These are phyloP conservation scores for Aix galericulata DNA, from an alignment of 2,113 vertebrate species.

Conservation along the genomic window DNA sequence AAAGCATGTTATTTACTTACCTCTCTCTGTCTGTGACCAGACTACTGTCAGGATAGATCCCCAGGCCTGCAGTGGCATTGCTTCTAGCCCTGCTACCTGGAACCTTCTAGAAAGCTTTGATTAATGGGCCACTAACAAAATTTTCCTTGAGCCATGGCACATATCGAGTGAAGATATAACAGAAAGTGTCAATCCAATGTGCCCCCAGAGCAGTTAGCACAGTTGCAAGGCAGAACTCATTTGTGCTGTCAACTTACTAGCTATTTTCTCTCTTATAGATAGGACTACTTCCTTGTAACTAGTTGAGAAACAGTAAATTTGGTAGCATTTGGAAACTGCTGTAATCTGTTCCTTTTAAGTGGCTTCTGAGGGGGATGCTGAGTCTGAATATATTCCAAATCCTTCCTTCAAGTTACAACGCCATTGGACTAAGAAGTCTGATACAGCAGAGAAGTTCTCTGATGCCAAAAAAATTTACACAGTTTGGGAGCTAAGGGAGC, in stretches of 20 bases:
- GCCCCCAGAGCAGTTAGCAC: background rate
- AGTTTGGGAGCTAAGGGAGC: background rate
- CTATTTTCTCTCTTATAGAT: background rate
- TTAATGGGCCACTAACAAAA: background rate
- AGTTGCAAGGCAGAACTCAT: background rate
- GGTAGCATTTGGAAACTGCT: background rate
- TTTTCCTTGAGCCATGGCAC: background rate
- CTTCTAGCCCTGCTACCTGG: background rate
- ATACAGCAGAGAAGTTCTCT: background rate
- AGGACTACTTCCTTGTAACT: background rate
- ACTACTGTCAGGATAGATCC: background rate
- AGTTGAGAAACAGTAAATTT: background rate
- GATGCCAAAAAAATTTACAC: background rate
- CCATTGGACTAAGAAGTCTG: background rate
- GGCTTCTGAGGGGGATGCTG: background rate
- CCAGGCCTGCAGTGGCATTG: background rate
- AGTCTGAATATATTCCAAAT: background rate
- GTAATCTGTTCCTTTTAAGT: background rate
- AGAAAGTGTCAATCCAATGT: background rate
- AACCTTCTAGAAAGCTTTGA: slow-evolving; percentile 8
- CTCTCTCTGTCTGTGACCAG: background rate
- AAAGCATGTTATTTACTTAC: background rate
- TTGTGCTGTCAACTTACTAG: background rate
- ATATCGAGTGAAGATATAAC: background rate
- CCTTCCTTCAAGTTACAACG: background rate